These are phyloP conservation scores for Cairina moschata DNA, from an alignment of 2,113 vertebrate genomes.

Conservation along the genomic window DNA sequence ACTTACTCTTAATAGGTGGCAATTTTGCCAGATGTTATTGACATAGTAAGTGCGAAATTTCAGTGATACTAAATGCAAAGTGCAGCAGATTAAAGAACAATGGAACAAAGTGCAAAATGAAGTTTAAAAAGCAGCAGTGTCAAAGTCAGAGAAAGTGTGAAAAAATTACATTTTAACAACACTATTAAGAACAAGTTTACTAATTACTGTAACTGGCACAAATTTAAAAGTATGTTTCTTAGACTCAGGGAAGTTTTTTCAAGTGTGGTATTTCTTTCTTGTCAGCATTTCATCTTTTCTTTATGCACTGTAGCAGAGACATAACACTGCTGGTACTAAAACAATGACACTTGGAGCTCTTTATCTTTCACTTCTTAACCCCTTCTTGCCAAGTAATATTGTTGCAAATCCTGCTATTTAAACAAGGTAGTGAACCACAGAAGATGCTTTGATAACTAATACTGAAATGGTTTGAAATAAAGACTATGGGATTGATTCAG, in stretches of 20 bases:
- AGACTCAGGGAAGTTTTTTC: constrained; percentile 69
- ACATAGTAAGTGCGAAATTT: constrained; percentile 99
- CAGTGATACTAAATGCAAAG: constrained; percentile 94
- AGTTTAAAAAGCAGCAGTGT: constrained; percentile 83
- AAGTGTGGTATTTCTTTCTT: constrained; percentile 50
- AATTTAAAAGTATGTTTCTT: constrained; percentile 76
- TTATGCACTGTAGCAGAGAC: constrained; percentile 28
- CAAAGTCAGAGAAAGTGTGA: constrained; percentile 84
- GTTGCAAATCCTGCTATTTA: background rate
- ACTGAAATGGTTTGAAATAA: constrained; percentile 14
- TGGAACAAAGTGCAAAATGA: constrained; percentile 86
- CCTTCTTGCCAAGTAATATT: background rate
- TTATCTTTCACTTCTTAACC: constrained; percentile 54
- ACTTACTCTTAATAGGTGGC: constrained; percentile 98
- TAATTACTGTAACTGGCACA: constrained; percentile 80
- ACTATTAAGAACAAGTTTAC: constrained; percentile 81
- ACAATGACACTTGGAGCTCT: constrained; percentile 43
- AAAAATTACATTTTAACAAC: constrained; percentile 80
- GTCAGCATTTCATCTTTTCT: constrained; percentile 63
- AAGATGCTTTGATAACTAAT: constrained; percentile 16
- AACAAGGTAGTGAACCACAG: background rate
- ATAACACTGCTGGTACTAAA: constrained; percentile 53
- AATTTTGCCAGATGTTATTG: constrained; percentile 99
- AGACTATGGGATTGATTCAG: background rate
- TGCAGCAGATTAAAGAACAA: constrained; percentile 97